Base-by-base conservation (phyloP, 2,113 vertebrate genomes). In the Clarias batrachus region DNA sequence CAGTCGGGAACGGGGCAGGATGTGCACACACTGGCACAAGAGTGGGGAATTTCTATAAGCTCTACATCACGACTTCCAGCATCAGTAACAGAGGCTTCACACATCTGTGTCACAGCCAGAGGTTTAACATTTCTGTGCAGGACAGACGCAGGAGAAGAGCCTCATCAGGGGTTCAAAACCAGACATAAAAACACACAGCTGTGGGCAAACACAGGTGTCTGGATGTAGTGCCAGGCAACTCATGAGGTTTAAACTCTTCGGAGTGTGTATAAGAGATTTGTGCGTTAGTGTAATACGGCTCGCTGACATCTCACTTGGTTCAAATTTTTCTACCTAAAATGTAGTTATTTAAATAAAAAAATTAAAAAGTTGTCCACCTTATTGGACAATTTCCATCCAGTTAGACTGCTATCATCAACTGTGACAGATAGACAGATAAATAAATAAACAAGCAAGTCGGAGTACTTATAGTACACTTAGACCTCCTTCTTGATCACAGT, bases 251-350 rank as follows among this genome's bases (percentile, higher is more conserved):
- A 48, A 56, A 57, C 83, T 66, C 57, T 59, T 57, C 90, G 89
- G 37, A 70, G 86, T 89, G 80, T 83, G 37, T 83, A 85, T 27
- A 90, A 90, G 91, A 88, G 91, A 92, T 91, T 85, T 92, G 87
- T 10, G 52, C 8, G n/a, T 57, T 25, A 27, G 74, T 77, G 74
- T 77, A 73, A 73, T 73, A 76, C 0, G 11, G 48, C 52, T 30
- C 3, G 33, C 17, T 27, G 12, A 33, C 14, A 79, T 56, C 52
- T 56, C 52, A 27, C 52, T 19, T 56, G 2, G 4, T 14, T n/a
- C 0, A 7, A 14, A 7, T 52, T 6, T 25, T 8, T 54, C 4
- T 13, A 54, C 33, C 5, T 3, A 73, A 73, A 23, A 23, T 16
- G 41, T 23, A 52, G 12, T 66, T 12, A 8, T 0, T 70, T 74